Evolutionary conservation across 2,113 vertebrate species (phyloP), one percentile per base, ranked within the genome.

Genomic region (Thryonomys swinderianus): DNA sequence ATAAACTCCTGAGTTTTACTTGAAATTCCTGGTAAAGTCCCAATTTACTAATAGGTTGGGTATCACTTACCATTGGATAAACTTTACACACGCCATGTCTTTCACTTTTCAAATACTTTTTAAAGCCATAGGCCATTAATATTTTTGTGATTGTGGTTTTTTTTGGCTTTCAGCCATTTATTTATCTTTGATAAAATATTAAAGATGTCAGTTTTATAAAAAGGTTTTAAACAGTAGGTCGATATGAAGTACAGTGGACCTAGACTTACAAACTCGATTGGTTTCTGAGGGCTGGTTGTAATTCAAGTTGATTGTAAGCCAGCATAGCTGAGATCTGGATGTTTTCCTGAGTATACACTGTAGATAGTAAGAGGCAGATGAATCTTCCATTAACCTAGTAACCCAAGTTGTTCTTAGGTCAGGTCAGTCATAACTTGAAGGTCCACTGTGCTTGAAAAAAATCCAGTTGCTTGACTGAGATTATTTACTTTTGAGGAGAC

Each of bases 161-260:
- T 45, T 81, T 90, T 88, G 90, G 21, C 57, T 67, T 73, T 94
- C 5, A 95, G 51, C 48, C 92, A 21, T 74, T 71, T 14, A 32
- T 69, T 92, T 81, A 42, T 79, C 53, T 79, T 84, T 95, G n/a
- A 16, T 64, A 96, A 79, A 80, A 85, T 92, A 74, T 83, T 91
- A 90, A 91, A 88, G 27, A 59, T 95, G 11, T 73, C 45, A 61
- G 40, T 83, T 69, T 93, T 86, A 84, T 91, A 59, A 62, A 76
- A 79, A 67, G 3, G 30, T 67, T 90, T 42, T 40, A 82, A 91
- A 67, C 21, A 71, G 21, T 81, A 40, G 0, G 2, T 87, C 59
- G 80, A 17, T 67, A 20, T 25, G 64, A 79, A 73, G 83, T 95
- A 20, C 55, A 57, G 55, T 57, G 55, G 55, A 57, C 55, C 17